Evolutionary conservation across 1,140 invertebrate species (phyloP), one percentile per base, ranked within the genome.

Genomic region (Copidosoma floridanum): DNA sequence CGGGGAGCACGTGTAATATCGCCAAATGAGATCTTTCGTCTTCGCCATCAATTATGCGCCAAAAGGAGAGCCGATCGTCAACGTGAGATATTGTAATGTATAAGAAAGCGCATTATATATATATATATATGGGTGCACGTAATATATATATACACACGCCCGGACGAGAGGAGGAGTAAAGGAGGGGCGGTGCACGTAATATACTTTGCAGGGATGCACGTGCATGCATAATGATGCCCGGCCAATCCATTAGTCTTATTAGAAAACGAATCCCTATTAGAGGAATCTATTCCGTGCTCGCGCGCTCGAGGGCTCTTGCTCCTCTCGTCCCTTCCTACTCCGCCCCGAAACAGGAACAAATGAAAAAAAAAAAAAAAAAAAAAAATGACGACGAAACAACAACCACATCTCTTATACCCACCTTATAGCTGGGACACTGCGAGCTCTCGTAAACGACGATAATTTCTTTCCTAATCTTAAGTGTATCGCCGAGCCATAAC

Each of bases 401-500:
- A n/a, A n/a, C n/a, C n/a, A n/a, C n/a, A n/a, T n/a, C n/a, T n/a
- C n/a, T n/a, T n/a, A n/a, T n/a, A n/a, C n/a, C n/a, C n/a, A n/a
- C n/a, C n/a, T n/a, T n/a, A n/a, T n/a, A n/a, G n/a, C n/a, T n/a
- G n/a, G n/a, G n/a, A n/a, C n/a, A n/a, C n/a, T n/a, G n/a, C 37
- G 12, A 35, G 18, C n/a, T n/a, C 46, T 50, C 21, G 11, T 51
- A 52, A 53, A 60, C 27, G 57, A 38, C 41, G 58, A 61, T 55
- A 55, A 61, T 56, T 61, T 56, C 53, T 23, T 27, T 35, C 35
- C 59, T 55, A 61, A 61, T 61, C 59, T 61, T 47, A 54, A 61
- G 44, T 48, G 59, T 55, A 61, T 61, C 59, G 51, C 29, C 35
- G 29, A 53, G 57, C 40, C 57, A 56, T 18, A 26, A 40, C 40